A percentile compares a stretch with the other conserved stretches of the same genome.
Evolutionary conservation across 2,888 invertebrate genomes (phyloP).

Genomic region (Hartigia nigra): DNA sequence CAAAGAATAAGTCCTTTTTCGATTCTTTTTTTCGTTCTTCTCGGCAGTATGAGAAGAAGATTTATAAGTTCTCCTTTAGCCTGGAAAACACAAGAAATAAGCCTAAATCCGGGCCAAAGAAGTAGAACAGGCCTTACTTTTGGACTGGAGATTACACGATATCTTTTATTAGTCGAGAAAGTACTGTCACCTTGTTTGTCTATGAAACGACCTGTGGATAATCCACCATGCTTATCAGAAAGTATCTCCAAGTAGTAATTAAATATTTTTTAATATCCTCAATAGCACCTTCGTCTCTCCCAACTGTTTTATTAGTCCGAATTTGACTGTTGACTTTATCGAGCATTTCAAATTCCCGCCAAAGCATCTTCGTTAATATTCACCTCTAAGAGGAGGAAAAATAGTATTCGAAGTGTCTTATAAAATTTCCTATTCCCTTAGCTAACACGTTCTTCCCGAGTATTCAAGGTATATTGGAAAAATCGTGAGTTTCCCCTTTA

Average conservation of each 20-base stretch:
- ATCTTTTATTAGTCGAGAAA: slow-evolving; percentile 29
- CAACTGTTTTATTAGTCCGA: slow-evolving; percentile 13
- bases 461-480: slow-evolving; percentile 12
- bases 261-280: slow-evolving; percentile 21
- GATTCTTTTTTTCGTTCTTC: too few relatives aligned
- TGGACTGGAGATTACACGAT: too few relatives aligned
- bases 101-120: too few relatives aligned
- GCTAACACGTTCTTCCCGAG: not conserved
- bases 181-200: slow-evolving; percentile 37
- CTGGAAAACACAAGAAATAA: too few relatives aligned
- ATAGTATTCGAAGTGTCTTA: not conserved
- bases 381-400: not conserved
- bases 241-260: not conserved
- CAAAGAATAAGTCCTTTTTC: too few relatives aligned
- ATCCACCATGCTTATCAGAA: not conserved
- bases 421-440: not conserved
- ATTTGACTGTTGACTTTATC: not conserved
- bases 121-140: too few relatives aligned
- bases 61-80: too few relatives aligned
- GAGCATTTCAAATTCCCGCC: not conserved
- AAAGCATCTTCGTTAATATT: not conserved
- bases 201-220: slow-evolving; percentile 12
- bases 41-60: too few relatives aligned
- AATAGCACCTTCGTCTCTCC: not conserved
- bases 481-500: slow-evolving; percentile 31